phyloP scores from a whole-genome alignment of 1,140 invertebrate species.

The Drosophila tropicalis region DNA sequence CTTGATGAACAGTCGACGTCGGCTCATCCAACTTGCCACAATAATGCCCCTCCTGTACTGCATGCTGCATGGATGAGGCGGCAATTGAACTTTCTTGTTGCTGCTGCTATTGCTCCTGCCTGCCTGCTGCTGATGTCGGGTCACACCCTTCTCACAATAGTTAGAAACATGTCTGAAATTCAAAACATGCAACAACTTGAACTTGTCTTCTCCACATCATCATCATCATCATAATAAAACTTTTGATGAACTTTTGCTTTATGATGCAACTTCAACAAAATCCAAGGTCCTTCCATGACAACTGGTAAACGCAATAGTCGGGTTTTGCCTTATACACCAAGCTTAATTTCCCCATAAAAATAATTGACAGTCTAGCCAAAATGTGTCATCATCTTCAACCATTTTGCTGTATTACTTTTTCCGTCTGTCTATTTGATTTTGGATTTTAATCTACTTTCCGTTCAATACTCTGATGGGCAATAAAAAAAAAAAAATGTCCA shows the following conservation, averaged over 20 bases:
- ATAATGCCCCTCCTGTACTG: neutral
- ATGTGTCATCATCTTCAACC: too few relatives aligned
- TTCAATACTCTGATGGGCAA: too few relatives aligned
- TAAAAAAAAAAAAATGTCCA: too few relatives aligned
- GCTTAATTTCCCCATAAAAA: neutral
- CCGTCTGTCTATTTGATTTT: too few relatives aligned
- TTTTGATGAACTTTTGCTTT: conserved; percentile 49
- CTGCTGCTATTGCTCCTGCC: conserved; percentile 5
- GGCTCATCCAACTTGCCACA: conserved; percentile 11
- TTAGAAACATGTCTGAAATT: conserved; percentile 63
- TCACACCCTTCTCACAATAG: conserved; percentile 4
- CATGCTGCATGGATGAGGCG: conserved; percentile 30
- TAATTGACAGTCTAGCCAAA: neutral
- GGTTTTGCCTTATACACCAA: neutral
- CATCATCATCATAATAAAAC: conserved; percentile 39
- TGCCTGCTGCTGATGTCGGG: neutral
- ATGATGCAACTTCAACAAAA: conserved; percentile 21
- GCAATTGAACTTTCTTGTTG: conserved; percentile 55
- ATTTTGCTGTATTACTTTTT: too few relatives aligned
- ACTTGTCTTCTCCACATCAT: conserved; percentile 56
- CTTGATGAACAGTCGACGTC: conserved; percentile 61
- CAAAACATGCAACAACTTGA: conserved; percentile 72
- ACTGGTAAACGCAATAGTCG: too few relatives aligned
- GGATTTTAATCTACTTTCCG: too few relatives aligned
- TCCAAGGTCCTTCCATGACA: neutral